phyloP scores from a whole-genome alignment of 1,140 invertebrate genomes.

The Cherax destructor region DNA sequence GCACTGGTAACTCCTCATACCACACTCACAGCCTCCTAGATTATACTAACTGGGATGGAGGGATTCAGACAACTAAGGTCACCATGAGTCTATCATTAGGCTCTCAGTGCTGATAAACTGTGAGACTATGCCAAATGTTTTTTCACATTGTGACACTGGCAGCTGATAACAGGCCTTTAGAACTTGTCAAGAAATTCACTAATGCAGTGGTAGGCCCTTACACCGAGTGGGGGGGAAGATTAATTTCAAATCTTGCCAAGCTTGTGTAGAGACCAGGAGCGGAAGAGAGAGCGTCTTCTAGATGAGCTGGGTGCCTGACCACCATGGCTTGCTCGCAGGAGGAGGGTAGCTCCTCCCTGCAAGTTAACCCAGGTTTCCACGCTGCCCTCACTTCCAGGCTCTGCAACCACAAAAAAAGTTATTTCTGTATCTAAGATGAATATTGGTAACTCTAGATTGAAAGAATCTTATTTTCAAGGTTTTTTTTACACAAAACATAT shows the following conservation, averaged over 20 bases:
- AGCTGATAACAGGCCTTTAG: background rate
- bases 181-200: background rate
- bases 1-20: background rate
- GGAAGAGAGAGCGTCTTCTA: constrained; percentile 75
- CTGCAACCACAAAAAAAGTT: constrained; percentile 41
- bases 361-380: constrained; percentile 76
- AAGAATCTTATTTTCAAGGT: too few species aligned
- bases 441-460: too few species aligned
- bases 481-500: too few species aligned
- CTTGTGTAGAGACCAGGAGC: constrained; percentile 77
- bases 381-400: constrained; percentile 74
- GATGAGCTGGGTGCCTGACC: constrained; percentile 75
- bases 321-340: constrained; percentile 76
- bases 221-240: too few species aligned
- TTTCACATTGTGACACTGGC: background rate
- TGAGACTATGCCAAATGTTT: too few species aligned
- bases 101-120: background rate
- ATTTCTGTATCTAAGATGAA: background rate
- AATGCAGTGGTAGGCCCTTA: background rate
- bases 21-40: background rate
- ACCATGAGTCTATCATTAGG: background rate
- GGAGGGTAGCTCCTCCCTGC: constrained; percentile 76
- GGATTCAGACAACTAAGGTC: background rate
- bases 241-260: constrained; percentile 75
- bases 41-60: background rate